Percentiles rank a stretch among this genome's conserved stretches.
phyloP scores from a whole-genome alignment of 2,797 vertebrate genomes.

The Linurgus olivaceus region DNA sequence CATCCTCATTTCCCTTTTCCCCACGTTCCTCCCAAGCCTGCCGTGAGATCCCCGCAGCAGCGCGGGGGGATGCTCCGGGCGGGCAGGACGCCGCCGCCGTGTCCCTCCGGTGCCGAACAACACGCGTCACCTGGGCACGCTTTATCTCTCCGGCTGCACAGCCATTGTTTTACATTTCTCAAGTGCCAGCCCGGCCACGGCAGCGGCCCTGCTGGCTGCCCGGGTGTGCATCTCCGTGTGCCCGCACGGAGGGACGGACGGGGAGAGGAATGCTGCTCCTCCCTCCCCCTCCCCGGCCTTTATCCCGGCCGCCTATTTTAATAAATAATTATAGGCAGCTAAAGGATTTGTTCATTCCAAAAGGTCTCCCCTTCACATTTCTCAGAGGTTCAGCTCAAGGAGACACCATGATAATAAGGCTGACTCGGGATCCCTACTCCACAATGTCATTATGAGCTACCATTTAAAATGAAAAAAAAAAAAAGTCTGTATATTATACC shows the following conservation, averaged over 20 bases:
- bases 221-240: not conserved
- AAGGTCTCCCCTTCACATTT: slow-evolving; percentile 74
- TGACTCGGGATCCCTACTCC: slow-evolving; percentile 68
- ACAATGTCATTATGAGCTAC: slow-evolving; percentile 74
- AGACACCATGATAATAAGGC: slow-evolving; percentile 73
- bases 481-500: slow-evolving; percentile 64
- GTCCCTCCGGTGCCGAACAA: not conserved
- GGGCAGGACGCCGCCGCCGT: not conserved
- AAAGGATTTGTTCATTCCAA: slow-evolving; percentile 76
- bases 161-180: not conserved
- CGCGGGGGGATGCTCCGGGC: not conserved
- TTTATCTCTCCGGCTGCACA: not conserved
- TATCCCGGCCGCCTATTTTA: slow-evolving; percentile 69
- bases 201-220: not conserved
- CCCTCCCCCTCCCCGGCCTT: slow-evolving; percentile 42
- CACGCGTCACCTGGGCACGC: fast-evolving
- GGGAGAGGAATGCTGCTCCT: slow-evolving; percentile 58
- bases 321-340: slow-evolving; percentile 78
- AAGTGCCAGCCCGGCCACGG: not conserved
- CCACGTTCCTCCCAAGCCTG: not conserved
- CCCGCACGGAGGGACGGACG: not conserved
- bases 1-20: not conserved
- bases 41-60: not conserved
- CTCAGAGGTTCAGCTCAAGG: slow-evolving; percentile 75
- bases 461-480: slow-evolving; percentile 71